phyloP scores from a whole-genome alignment of 1,140 invertebrate species.

The Wiebesia pumilae region DNA sequence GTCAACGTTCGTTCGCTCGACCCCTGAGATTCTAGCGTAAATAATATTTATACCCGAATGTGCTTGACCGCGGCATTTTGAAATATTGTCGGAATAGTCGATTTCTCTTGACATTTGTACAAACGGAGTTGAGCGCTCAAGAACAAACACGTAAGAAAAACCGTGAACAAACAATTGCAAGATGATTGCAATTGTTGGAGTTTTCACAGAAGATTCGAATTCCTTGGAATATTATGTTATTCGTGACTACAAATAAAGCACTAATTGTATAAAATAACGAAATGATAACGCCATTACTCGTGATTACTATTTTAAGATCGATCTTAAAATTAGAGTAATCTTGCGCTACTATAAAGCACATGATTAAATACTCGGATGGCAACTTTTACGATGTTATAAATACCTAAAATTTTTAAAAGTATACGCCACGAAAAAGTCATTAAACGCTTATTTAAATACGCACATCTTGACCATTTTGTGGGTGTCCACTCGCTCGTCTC shows the following conservation, averaged over 20 bases:
- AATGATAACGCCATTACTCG: neutral
- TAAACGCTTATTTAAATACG: neutral
- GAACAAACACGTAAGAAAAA: neutral
- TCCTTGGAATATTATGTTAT: neutral
- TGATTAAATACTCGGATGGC: conserved; percentile 26
- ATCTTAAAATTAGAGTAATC: neutral
- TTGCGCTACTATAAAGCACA: neutral
- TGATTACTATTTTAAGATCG: neutral
- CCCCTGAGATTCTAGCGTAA: too few relatives aligned
- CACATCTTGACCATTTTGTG: neutral
- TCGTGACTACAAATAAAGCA: neutral
- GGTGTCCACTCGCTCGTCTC: neutral
- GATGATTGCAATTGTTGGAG: neutral
- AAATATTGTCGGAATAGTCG: neutral
- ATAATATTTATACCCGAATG: too few relatives aligned
- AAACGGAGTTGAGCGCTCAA: neutral
- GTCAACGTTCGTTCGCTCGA: too few relatives aligned
- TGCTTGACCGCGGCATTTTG: too few relatives aligned
- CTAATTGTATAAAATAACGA: neutral
- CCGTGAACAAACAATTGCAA: neutral
- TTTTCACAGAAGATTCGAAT: neutral
- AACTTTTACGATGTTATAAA: conserved; percentile 27
- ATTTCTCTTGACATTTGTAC: too few relatives aligned
- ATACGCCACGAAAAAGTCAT: neutral
- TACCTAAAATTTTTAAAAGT: conserved; percentile 13